phyloP scores from a whole-genome alignment of 1,140 invertebrate species.

The Danaus plexippus region DNA sequence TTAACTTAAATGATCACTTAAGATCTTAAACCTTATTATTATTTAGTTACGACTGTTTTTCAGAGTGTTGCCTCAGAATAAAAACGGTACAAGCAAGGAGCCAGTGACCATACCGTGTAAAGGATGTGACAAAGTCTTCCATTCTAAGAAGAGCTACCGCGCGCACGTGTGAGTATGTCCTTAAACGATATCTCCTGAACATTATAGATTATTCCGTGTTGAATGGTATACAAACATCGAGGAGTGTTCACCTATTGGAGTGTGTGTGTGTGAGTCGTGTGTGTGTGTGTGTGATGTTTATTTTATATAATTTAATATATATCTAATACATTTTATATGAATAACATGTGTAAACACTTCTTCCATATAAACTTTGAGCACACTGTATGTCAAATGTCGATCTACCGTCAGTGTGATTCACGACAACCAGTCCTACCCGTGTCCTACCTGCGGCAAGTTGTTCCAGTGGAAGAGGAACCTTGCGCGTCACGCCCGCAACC shows the following conservation, averaged over 20 bases:
- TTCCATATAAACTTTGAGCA: too few relatives aligned
- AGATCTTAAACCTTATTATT: too few relatives aligned
- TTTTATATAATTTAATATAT: not conserved
- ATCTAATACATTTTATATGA: too few relatives aligned
- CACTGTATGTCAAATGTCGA: too few relatives aligned
- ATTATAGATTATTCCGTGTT: not conserved
- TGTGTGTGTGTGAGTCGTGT: too few relatives aligned
- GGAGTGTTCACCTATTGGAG: too few relatives aligned
- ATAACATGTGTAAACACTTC: too few relatives aligned
- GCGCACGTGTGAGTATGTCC: conserved; percentile 51
- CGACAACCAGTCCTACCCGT: conserved; percentile 49
- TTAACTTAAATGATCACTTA: too few relatives aligned
- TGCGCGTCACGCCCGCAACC: conserved; percentile 44
- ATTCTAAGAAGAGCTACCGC: conserved; percentile 53
- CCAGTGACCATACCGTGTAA: conserved; percentile 51
- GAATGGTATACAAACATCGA: not conserved
- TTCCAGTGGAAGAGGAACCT: conserved; percentile 64
- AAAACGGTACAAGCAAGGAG: conserved; percentile 28
- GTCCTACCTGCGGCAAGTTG: conserved; percentile 52
- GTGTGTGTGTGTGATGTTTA: conserved; percentile 5
- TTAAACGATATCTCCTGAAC: not conserved
- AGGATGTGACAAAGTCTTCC: conserved; percentile 55
- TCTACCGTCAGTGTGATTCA: conserved; percentile 44
- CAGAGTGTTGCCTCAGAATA: conserved; percentile 36
- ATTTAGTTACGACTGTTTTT: too few relatives aligned